Conservation (phyloP, 2,888 invertebrate genomes). For the Tetragonisca angustula region DNA sequence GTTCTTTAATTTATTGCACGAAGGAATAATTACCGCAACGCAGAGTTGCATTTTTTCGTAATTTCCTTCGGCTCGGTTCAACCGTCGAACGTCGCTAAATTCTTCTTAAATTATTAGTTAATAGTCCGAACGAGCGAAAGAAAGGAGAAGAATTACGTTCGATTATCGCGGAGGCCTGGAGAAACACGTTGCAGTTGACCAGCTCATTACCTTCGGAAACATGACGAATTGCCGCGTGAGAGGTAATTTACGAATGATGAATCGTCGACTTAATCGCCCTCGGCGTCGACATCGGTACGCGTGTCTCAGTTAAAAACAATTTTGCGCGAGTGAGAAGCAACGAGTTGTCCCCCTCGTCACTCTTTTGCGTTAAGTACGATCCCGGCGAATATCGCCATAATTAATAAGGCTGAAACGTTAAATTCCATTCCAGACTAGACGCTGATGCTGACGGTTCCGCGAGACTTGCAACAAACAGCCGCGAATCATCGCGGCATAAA, state of each 20-base stretch:
- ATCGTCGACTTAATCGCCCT: slow-evolving; percentile 45
- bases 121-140: no score
- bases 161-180: neutral
- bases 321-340: slow-evolving; percentile 14
- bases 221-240: slow-evolving; percentile 42
- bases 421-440: slow-evolving; percentile 39
- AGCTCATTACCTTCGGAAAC: slow-evolving; percentile 49
- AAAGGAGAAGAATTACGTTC: neutral
- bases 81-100: no score
- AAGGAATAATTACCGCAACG: no score
- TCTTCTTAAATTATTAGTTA: no score
- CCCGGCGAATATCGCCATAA: slow-evolving; percentile 1
- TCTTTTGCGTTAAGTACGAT: neutral
- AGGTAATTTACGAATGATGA: slow-evolving; percentile 50
- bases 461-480: slow-evolving; percentile 18
- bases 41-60: no score
- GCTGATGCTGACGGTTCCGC: slow-evolving; percentile 10
- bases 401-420: slow-evolving; percentile 35
- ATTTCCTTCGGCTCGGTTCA: no score
- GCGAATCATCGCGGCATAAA: slow-evolving; percentile 53
- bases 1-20: no score
- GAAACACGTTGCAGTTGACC: slow-evolving; percentile 26
- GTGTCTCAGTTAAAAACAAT: slow-evolving; percentile 39
- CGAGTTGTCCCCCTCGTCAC: neutral
- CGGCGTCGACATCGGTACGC: slow-evolving; percentile 29